Evolutionary conservation across 2,888 invertebrate species (phyloP), one percentile per base, ranked within the genome.

Genomic region (Willowsia nigromaculata): DNA sequence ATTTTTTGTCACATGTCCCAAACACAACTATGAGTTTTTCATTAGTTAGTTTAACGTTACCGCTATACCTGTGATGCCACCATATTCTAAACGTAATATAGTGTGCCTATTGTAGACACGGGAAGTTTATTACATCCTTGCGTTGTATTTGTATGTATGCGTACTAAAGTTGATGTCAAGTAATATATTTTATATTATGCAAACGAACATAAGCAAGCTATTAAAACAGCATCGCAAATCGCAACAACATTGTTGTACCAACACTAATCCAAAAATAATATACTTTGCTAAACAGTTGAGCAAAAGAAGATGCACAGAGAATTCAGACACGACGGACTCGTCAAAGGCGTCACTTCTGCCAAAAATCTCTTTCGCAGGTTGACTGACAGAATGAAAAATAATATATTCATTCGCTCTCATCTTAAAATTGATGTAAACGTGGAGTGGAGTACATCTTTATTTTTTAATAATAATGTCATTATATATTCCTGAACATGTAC

Each of bases 271-370:
- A 37, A 37, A 3, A 50, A 11, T 50, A n/a, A 3, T 50, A n/a
- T 15, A 22, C 22, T 56, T 11, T 22, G 56, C 25, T n/a, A n/a
- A n/a, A n/a, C n/a, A n/a, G n/a, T n/a, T n/a, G n/a, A n/a, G n/a
- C n/a, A n/a, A n/a, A 9, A 65, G 68, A 68, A 68, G 50, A 59
- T 59, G 80, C 53, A 81, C 27, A 27, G 40, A 83, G 40, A 83
- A 68, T 65, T 68, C 15, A 84, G 71, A 84, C 71, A 84, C n/a
- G 84, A 68, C 30, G 30, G 33, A 65, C 9, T 68, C 68, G 18
- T 71, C 84, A 68, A 68, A 84, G 84, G 84, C 71, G 74, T 84
- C 84, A 84, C 37, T 71, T 47, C 13, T 68, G 47, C 71, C 37
- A 84, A 84, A 84, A 68, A n/a, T 68, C 47, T 80, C 30, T 59